Evolutionary conservation across 2,797 vertebrate species (phyloP), one percentile per base, ranked within the genome.

Genomic region (Dipus sagitta): DNA sequence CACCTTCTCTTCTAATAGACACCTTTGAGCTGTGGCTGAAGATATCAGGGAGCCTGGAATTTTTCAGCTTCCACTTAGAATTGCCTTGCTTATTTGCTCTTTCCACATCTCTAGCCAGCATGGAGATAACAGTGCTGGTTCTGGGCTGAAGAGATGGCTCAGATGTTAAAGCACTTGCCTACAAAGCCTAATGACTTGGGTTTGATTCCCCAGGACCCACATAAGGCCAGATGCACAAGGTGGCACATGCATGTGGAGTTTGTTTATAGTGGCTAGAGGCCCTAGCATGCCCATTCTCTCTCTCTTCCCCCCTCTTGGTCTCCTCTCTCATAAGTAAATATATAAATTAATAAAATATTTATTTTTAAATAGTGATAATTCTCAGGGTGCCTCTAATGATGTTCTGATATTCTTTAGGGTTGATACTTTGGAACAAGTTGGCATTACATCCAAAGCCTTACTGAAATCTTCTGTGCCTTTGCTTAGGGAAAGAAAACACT

Each of bases 381-480:
- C 62, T 92, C 42, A 78, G 24, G 71, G 71, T 32, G 32, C 32
- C 17, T 60, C 82, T 32, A 67, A 60, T 86, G 72, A 14, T 32
- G 23, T 92, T 88, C 71, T 86, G 72, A 14, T 32, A 23, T 92
- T 88, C 71, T 67, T 24, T 76, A 83, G 80, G 28, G 64, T 6
- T 84, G 76, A 65, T 89, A 68, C 65, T 84, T 54, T 17, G 42
- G 30, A 0, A 15, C 13, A 88, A n/a, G 20, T 58, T 85, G 60
- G 65, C 8, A 26, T 79, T 42, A 17, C 28, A 65, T 30, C 67
- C 24, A 75, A 81, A 88, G 12, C 8, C 68, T 90, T 47, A 9
- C 32, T 32, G 80, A 76, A 89, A 74, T 87, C 70, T 78, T 90
- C n/a, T 79, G 20, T 78, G n/a, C 23, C 62, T 89, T 76, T 79